Conservation (phyloP, 2,888 invertebrate species). For the Blastobasis lacticolella region DNA sequence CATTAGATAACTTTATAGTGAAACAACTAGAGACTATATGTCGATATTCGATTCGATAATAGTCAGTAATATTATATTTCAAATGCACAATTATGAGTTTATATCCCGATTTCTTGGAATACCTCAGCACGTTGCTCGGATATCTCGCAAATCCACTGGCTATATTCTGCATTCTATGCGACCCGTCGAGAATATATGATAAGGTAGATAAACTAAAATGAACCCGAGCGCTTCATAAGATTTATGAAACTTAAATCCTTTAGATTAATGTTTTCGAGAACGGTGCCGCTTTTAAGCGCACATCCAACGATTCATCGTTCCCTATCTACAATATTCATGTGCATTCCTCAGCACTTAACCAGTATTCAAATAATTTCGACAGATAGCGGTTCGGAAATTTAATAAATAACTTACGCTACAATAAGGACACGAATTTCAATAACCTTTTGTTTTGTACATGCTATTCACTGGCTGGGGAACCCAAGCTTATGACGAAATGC, state of each 20-base stretch:
- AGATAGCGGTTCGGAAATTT: neutral
- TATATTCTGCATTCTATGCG: constrained; percentile 9
- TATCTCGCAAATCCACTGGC: constrained; percentile 25
- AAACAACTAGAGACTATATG: no score
- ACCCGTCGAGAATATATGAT: neutral
- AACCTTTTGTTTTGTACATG: neutral
- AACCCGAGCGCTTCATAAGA: neutral
- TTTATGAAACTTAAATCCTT: neutral
- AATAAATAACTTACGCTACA: no score
- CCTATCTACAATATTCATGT: neutral
- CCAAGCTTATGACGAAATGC: neutral
- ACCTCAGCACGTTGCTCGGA: constrained; percentile 12
- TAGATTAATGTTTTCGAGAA: neutral
- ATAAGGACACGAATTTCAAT: no score
- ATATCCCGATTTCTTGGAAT: constrained; percentile 8
- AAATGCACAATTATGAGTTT: neutral
- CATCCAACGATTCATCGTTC: neutral
- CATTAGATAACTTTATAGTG: no score
- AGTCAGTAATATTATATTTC: no score
- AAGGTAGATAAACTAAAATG: neutral
- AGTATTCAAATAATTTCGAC: neutral
- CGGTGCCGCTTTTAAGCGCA: neutral
- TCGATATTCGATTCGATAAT: no score
- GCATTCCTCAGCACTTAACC: neutral
- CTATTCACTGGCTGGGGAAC: neutral